These are phyloP conservation scores for Sphinx pinastri DNA, from an alignment of 2,888 invertebrate genomes.

Conservation along the genomic window DNA sequence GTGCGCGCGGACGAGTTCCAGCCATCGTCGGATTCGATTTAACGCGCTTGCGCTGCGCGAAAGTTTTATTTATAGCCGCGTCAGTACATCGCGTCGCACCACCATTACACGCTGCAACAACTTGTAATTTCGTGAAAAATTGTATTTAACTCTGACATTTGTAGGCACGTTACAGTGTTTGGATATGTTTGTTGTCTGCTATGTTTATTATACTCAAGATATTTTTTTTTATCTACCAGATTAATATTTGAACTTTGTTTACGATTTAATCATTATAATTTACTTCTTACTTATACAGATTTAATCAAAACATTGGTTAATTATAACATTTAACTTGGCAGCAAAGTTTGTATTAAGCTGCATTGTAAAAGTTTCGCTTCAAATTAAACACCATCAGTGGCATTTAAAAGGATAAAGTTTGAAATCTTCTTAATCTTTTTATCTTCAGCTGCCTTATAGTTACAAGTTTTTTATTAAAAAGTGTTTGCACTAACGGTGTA, in stretches of 20 bases:
- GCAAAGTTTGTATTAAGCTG: too few relatives aligned
- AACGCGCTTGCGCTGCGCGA: constrained; percentile 75
- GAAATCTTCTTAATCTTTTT: neutral
- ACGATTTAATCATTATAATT: too few relatives aligned
- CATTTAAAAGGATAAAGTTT: neutral
- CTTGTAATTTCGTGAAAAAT: constrained; percentile 47
- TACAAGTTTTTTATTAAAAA: constrained; percentile 7
- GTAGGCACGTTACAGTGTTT: constrained; percentile 24
- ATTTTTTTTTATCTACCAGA: neutral
- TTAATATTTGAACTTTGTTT: too few relatives aligned
- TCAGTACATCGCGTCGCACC: constrained; percentile 45
- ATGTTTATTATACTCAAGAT: neutral
- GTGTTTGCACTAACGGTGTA: constrained; percentile 11
- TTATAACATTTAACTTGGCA: too few relatives aligned
- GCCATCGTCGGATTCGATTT: constrained; percentile 78
- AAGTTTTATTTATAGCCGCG: constrained; percentile 78
- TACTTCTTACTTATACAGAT: too few relatives aligned
- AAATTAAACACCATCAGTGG: neutral
- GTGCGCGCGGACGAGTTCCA: constrained; percentile 80
- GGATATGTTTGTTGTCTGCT: constrained; percentile 3
- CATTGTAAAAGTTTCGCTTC: too few relatives aligned
- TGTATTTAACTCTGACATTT: constrained; percentile 27
- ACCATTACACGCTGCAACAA: constrained; percentile 32
- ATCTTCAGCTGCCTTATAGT: constrained; percentile 20
- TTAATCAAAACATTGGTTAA: too few relatives aligned